Evolutionary conservation across 1,140 invertebrate species (phyloP), one percentile per base, ranked within the genome.

Genomic region (Ceratosolen fusciceps): DNA sequence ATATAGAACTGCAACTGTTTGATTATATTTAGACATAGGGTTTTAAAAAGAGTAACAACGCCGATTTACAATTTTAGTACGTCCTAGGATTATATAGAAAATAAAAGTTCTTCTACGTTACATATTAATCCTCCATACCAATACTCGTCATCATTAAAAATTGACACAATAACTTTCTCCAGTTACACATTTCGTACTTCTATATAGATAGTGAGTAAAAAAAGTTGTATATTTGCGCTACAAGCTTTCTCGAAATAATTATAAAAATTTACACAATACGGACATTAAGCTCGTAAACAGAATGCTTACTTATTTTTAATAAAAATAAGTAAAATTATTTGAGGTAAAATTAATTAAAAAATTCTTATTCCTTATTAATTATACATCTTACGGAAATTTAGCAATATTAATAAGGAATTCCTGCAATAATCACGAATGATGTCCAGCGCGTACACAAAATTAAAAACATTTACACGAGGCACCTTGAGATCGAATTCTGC

Each of bases 181-280:
- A 39, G 74, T 65, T 67, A 75, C 43, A 67, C 29, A 75, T 75
- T 67, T 75, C 74, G 26, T 75, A n/a, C 52, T 24, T 62, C n/a
- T 24, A 31, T 39, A n/a, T n/a, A 26, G 24, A 12, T 26, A 47
- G 1, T 31, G 7, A 2, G 8, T 71, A 7, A 29, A 71, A 24
- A 52, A 47, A 14, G 49, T 19, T 21, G 8, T 9, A 54, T 71
- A 56, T 73, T 54, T 39, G 58, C 39, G 34, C 39, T 29, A 56
- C 49, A 54, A 49, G 34, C 24, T 2, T 31, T 72, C n/a, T 39
- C 8, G 4, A 52, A 5, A 1, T 0, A 5, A 2, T 26, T 68
- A 58, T 16, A 56, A 58, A 74, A 47, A 43, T 60, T 19, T 29
- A 10, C 14, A 21, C 19, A 24, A 34, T n/a, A n/a, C 19, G 14